phyloP scores from a whole-genome alignment of 2,113 vertebrate species.

The Hymenochirus boettgeri region DNA sequence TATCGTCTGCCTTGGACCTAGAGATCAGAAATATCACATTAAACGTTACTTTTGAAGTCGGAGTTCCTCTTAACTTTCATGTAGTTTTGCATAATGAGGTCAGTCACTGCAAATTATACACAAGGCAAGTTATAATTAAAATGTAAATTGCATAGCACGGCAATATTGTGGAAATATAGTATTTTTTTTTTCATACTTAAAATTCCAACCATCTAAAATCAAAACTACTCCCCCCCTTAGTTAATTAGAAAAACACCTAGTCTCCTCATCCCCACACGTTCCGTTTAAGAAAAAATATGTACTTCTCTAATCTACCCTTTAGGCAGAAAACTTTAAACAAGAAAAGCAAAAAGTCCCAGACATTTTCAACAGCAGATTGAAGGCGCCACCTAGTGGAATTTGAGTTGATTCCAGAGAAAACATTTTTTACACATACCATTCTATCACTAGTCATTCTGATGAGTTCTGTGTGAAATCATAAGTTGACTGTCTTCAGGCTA shows the following conservation, averaged over 20 bases:
- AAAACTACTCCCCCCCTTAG: no score
- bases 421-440: no score
- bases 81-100: not conserved
- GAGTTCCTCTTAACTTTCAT: not conserved
- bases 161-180: not conserved
- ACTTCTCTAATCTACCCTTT: no score
- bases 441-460: conserved; percentile 11
- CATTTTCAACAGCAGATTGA: not conserved
- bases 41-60: not conserved
- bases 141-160: not conserved
- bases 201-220: no score
- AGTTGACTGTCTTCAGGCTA: conserved; percentile 31
- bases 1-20: not conserved
- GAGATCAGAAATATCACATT: not conserved
- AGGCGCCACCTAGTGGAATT: conserved; percentile 28
- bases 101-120: not conserved
- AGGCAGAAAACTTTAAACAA: no score
- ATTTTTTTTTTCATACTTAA: no score
- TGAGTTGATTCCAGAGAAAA: conserved; percentile 2
- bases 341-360: no score
- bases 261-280: no score
- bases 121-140: not conserved
- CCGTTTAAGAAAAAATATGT: no score
- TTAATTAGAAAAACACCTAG: no score
- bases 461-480: conserved; percentile 22